A percentile compares a stretch with the other conserved stretches of the same genome.
These are phyloP conservation scores for Cenopis cana DNA, from an alignment of 2,888 invertebrate species.

Conservation along the genomic window DNA sequence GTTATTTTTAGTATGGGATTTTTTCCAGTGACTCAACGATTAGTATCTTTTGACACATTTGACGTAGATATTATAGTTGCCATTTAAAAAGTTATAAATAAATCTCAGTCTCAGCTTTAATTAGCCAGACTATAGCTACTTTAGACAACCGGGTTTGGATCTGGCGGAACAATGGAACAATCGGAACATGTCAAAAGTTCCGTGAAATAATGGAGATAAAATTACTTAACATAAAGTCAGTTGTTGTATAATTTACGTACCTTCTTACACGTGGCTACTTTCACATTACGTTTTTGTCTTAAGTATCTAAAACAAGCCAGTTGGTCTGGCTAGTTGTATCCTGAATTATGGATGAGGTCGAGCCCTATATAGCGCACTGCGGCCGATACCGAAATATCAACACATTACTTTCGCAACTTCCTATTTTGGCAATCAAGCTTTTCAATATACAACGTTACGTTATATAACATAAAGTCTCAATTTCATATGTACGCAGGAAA, in stretches of 20 bases:
- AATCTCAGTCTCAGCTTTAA: no score
- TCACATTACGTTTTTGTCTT: conserved; percentile 29
- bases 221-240: no score
- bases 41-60: no score
- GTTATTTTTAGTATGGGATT: no score
- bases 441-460: neutral
- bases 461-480: neutral
- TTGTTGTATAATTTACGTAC: neutral
- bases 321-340: conserved; percentile 57
- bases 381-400: conserved; percentile 49
- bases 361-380: conserved; percentile 67
- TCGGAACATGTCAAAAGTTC: no score
- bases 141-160: no score
- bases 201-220: no score
- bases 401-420: neutral
- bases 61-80: no score
- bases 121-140: no score
- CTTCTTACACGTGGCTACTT: conserved; percentile 4
- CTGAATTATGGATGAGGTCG: conserved; percentile 79
- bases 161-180: no score
- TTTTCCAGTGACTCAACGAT: no score
- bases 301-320: conserved; percentile 24
- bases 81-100: no score
- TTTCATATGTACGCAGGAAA: neutral
- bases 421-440: neutral